Percentiles rank a stretch among this genome's conserved stretches.
phyloP scores from a whole-genome alignment of 2,888 invertebrate species.

The Rambutsinella grinnellia region DNA sequence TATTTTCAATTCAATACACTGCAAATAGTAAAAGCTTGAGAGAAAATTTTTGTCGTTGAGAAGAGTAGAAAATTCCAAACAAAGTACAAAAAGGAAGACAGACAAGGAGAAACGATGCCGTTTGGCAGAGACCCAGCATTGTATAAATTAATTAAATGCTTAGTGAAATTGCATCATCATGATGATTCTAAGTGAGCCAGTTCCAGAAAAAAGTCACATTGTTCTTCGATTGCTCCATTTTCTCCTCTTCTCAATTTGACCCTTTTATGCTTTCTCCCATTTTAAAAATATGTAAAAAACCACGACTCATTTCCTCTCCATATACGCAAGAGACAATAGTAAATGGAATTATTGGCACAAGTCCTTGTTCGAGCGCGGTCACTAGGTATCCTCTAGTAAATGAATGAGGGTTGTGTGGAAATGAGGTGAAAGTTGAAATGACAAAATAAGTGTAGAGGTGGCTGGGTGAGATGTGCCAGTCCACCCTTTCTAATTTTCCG shows the following conservation, averaged over 20 bases:
- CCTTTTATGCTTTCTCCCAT: not conserved
- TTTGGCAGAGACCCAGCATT: conserved; percentile 54
- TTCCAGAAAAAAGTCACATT: conserved; percentile 23
- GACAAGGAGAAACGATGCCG: conserved; percentile 23
- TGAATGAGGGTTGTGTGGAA: not conserved
- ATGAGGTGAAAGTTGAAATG: conserved; percentile 46
- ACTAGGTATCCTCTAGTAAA: no score
- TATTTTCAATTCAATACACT: not conserved
- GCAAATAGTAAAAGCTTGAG: not conserved
- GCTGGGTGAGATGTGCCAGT: conserved; percentile 6
- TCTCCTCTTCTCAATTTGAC: not conserved
- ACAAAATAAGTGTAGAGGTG: conserved; percentile 13
- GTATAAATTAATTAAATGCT: conserved; percentile 62
- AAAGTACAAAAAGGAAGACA: not conserved
- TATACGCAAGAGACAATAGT: no score
- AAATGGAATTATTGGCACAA: no score
- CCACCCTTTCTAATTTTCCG: no score
- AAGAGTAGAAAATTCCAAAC: conserved; percentile 25
- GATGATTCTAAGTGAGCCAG: conserved; percentile 7
- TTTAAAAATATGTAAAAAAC: not conserved
- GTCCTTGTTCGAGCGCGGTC: no score
- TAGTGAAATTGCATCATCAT: conserved; percentile 55
- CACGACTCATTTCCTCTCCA: no score
- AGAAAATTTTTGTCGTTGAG: not conserved
- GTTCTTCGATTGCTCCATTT: not conserved